phyloP scores from a whole-genome alignment of 2,113 vertebrate genomes.

The Cynocephalus volans region DNA sequence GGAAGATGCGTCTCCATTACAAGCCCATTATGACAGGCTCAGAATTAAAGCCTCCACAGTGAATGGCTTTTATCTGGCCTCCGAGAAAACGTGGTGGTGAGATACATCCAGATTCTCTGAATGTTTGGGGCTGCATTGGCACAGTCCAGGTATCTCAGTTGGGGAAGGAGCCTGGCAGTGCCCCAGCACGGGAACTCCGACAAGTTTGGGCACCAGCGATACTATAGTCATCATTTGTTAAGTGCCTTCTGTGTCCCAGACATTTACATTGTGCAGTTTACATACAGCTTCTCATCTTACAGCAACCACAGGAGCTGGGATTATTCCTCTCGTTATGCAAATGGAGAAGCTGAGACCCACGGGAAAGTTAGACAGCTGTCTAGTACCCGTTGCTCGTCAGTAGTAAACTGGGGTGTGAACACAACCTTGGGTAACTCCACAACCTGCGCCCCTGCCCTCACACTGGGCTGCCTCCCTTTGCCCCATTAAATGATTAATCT shows the following conservation, averaged over 20 bases:
- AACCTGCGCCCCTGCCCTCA: fast-evolving
- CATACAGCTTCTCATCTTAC: not conserved
- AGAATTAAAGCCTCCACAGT: not conserved
- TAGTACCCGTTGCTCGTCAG: not conserved
- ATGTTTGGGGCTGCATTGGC: not conserved
- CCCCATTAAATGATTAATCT: not conserved
- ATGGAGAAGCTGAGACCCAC: not conserved
- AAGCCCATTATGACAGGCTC: constrained; percentile 10
- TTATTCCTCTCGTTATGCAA: not conserved
- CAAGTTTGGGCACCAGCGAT: not conserved
- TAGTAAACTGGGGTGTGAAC: not conserved
- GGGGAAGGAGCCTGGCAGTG: not conserved
- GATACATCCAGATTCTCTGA: not conserved
- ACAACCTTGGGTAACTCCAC: no score
- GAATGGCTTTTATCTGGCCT: constrained; percentile 44
- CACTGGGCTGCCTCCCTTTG: not conserved
- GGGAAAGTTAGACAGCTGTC: not conserved
- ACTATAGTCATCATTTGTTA: not conserved
- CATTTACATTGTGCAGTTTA: fast-evolving
- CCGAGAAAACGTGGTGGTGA: constrained; percentile 29
- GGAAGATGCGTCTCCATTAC: not conserved
- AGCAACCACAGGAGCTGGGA: not conserved
- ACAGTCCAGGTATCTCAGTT: not conserved
- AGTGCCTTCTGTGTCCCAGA: no score
- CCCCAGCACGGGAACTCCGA: not conserved